Conservation (phyloP, 1,140 invertebrate genomes). For the Drosophila elegans region DNA sequence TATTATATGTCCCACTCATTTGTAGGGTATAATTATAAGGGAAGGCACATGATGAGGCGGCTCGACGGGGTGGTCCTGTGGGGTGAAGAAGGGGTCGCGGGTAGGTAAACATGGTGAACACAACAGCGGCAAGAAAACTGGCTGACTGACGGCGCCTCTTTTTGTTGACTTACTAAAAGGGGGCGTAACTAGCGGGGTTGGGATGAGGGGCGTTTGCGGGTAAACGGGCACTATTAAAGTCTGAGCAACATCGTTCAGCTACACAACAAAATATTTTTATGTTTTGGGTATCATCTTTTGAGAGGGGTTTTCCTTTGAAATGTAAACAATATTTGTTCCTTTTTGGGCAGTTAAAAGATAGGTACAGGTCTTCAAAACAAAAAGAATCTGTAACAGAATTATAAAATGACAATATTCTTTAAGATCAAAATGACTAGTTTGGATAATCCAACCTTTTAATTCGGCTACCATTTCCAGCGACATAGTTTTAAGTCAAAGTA, state of each 20-base stretch:
- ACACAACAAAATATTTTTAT: background rate
- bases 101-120: slow-evolving; percentile 69
- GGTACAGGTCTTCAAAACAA: no score
- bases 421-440: no score
- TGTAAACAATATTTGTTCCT: background rate
- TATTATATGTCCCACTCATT: slow-evolving; percentile 7
- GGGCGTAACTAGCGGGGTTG: slow-evolving; percentile 5
- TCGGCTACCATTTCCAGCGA: no score
- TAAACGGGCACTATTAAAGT: slow-evolving; percentile 57
- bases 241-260: slow-evolving; percentile 46
- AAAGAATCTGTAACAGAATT: no score
- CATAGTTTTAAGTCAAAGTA: no score
- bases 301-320: background rate
- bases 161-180: slow-evolving; percentile 62
- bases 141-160: slow-evolving; percentile 51
- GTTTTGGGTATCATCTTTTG: background rate
- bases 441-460: no score
- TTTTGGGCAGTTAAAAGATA: no score
- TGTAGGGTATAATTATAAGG: slow-evolving; percentile 43
- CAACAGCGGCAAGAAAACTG: slow-evolving; percentile 50
- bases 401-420: no score
- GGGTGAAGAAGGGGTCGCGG: slow-evolving; percentile 4
- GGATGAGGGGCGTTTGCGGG: slow-evolving; percentile 4
- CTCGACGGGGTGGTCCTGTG: background rate
- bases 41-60: slow-evolving; percentile 23